These are phyloP conservation scores for Lipophrys pholis DNA, from an alignment of 2,113 vertebrate species.

Conservation along the genomic window DNA sequence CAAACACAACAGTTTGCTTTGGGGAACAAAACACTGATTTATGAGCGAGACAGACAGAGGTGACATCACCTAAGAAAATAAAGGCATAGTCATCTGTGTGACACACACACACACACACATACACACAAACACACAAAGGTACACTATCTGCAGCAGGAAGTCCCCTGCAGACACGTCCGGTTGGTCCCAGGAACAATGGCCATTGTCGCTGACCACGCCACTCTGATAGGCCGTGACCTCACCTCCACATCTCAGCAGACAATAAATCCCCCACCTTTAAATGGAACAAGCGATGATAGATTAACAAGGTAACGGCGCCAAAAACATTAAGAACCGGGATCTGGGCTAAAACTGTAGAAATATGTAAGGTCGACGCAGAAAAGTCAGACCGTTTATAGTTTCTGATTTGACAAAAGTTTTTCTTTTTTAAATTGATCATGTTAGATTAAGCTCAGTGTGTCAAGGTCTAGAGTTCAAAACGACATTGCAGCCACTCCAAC, in stretches of 20 bases:
- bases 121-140: slow-evolving; percentile 69
- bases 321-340: slow-evolving; percentile 28
- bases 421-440: not conserved
- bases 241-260: slow-evolving; percentile 81
- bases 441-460: not conserved
- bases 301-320: slow-evolving; percentile 75
- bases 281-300: slow-evolving; percentile 76
- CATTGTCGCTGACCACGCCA: slow-evolving; percentile 78
- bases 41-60: not conserved
- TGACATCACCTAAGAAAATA: slow-evolving; percentile 43
- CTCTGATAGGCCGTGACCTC: slow-evolving; percentile 83
- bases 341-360: slow-evolving; percentile 31
- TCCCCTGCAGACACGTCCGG: slow-evolving; percentile 83
- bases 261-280: slow-evolving; percentile 83
- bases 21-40: not conserved
- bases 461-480: too few species aligned
- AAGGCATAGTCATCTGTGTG: slow-evolving; percentile 5
- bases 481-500: too few species aligned
- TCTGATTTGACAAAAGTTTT: slow-evolving; percentile 22
- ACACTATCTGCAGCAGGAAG: slow-evolving; percentile 83
- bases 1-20: slow-evolving; percentile 1
- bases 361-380: not conserved
- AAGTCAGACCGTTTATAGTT: slow-evolving; percentile 22
- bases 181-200: slow-evolving; percentile 83
- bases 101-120: slow-evolving; percentile 34